Base-by-base conservation (phyloP, 2,888 invertebrate species). In the Cylloceria caligata region DNA sequence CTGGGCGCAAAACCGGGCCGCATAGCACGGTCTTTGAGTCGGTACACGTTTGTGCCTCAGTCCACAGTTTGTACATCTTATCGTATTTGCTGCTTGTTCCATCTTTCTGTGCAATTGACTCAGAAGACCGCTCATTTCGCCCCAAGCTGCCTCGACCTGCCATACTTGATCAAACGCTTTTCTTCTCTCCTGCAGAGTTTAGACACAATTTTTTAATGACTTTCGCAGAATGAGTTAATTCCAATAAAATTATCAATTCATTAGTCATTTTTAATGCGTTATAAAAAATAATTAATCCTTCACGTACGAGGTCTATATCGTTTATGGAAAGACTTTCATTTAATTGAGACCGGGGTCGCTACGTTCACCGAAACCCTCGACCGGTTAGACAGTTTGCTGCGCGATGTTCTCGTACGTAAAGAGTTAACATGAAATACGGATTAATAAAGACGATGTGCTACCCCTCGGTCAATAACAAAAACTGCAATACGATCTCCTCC, bases 21-120 rank as follows among this genome's bases (percentile, higher is more conserved):
- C 98, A 93, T 97, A 98, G 93, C 97, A 96, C 84, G 98, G 97
- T 90, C 98, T 95, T 86, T 97, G 96, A 24, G 97, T 96, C 90
- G 96, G 95, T 88, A 97, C 95, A 86, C 98, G 96, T 92, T 97
- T 97, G 94, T 99, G 99, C 52, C 98, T 95, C 24, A 96, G 95
- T 3, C 97, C 97, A 93, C 99, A 99, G 93, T 98, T 97, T 91
- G 98, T 98, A 94, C 99, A 99, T 90, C 98, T 94, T 93, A 99
- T 98, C 85, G 98, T 97, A 93, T 98, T 98, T 81, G 98, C 97
- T 42, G 98, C 98, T 93, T 98, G 97, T 92, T 98, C 97, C 94
- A 98, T 97, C 94, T 98, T 98, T 91, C 97, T 96, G 92, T 98
- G 97, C 74, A 98, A 94, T 92, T 98, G 97, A 16, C 97, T 96